A percentile compares a stretch with the other conserved stretches of the same genome.
These are phyloP conservation scores for Lithosia quadra DNA, from an alignment of 2,888 invertebrate species.

Conservation along the genomic window DNA sequence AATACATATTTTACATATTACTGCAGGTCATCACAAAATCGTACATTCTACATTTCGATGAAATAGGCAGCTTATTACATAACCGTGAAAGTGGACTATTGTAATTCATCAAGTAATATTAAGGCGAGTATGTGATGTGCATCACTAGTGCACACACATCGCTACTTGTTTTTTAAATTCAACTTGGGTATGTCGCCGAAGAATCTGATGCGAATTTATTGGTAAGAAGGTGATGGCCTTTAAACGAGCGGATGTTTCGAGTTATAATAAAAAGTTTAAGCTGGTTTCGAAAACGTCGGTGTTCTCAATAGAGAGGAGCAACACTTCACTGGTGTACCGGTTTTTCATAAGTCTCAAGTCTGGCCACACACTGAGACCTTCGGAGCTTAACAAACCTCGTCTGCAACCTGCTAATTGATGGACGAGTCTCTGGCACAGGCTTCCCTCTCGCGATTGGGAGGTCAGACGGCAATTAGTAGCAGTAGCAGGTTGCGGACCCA, in stretches of 20 bases:
- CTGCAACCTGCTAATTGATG: not conserved
- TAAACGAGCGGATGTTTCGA: conserved; percentile 27
- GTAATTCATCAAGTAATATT: conserved; percentile 78
- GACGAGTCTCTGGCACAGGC: not conserved
- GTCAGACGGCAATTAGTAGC: too few relatives aligned
- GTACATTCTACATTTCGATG: conserved; percentile 26
- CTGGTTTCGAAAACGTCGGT: not conserved
- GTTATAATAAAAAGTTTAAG: not conserved
- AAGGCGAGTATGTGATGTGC: conserved; percentile 66
- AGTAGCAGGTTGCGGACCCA: too few relatives aligned
- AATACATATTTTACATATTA: not conserved
- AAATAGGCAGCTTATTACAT: conserved; percentile 61
- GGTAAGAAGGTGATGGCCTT: conserved; percentile 39
- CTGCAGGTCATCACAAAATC: conserved; percentile 21
- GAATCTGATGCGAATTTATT: conserved; percentile 24
- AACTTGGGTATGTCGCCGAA: conserved; percentile 32
- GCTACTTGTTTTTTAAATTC: conserved; percentile 61
- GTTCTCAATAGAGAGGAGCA: not conserved
- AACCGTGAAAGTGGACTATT: conserved; percentile 80
- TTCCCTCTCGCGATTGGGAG: too few relatives aligned
- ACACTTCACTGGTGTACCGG: not conserved
- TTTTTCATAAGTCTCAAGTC: not conserved
- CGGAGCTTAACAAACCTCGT: not conserved
- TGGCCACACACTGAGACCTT: not conserved
- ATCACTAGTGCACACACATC: conserved; percentile 58